These are phyloP conservation scores for Platycheirus rosarum DNA, from an alignment of 2,888 invertebrate species.

Conservation along the genomic window DNA sequence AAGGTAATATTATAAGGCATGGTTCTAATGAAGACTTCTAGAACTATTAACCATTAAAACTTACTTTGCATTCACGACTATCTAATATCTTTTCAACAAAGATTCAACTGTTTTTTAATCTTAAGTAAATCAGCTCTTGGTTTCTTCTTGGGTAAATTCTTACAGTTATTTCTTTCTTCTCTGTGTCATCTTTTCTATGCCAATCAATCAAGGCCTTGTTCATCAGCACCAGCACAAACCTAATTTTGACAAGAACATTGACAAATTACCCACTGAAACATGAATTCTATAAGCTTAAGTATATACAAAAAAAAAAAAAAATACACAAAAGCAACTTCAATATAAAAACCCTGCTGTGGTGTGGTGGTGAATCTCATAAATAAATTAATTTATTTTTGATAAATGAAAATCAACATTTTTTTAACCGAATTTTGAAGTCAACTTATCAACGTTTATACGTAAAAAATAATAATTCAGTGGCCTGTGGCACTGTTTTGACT, in stretches of 20 bases:
- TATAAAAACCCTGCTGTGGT: conserved; percentile 16
- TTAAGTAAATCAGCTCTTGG: too few species aligned
- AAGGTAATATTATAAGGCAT: too few species aligned
- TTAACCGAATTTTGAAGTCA: conserved; percentile 9
- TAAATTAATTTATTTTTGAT: background rate
- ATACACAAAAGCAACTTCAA: background rate
- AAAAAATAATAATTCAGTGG: conserved; percentile 13
- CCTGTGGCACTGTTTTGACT: conserved; percentile 19
- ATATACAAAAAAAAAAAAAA: background rate
- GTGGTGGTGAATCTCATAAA: conserved; percentile 14
- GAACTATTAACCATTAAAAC: too few species aligned
- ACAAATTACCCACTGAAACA: conserved; percentile 36
- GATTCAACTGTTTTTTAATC: too few species aligned
- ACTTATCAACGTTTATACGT: conserved; percentile 24
- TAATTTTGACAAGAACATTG: conserved; percentile 40
- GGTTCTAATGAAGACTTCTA: too few species aligned
- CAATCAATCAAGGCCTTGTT: conserved; percentile 21
- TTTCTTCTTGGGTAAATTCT: too few species aligned
- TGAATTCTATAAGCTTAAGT: conserved; percentile 10
- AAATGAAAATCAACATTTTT: conserved; percentile 32
- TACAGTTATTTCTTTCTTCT: background rate
- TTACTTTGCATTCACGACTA: too few species aligned
- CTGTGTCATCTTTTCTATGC: conserved; percentile 18
- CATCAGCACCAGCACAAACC: conserved; percentile 19
- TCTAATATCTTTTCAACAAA: too few species aligned